Evolutionary conservation across 2,888 invertebrate genomes (phyloP), one percentile per base, ranked within the genome.

Genomic region (Galeopsomyia nigrocyanea): DNA sequence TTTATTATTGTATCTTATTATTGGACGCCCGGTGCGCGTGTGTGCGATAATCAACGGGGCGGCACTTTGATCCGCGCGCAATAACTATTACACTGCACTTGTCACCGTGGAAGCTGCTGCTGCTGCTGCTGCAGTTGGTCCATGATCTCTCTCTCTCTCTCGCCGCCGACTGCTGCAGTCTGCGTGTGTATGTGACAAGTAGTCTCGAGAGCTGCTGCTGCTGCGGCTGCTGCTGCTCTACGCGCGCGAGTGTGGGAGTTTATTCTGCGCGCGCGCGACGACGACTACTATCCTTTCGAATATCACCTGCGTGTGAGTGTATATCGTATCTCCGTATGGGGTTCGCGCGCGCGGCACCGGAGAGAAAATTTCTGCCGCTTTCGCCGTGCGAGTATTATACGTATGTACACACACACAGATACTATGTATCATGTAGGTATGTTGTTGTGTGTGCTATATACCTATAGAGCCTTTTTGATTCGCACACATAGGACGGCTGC

Each of bases 101-200:
- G 70, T 58, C 70, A 53, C 53, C 46, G 57, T 39, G 31, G 69
- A 49, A n/a, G 63, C 56, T 49, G 0, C 19, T 53, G 60, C 61
- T 62, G 31, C 10, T 51, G 53, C 57, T n/a, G 50, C 22, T 10
- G 17, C 47, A 1, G 55, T 57, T 46, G 67, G 64, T 67, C 68
- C 69, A 64, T 68, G 71, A 63, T 68, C 66, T 50, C 39, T 19
- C 53, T 61, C 58, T 68, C 66, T 50, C 39, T 19, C 53, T 61
- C 58, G 57, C 67, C 46, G 51, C 21, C 55, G 57, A 55, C 63
- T 67, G 67, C 62, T 63, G 26, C 61, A n/a, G n/a, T n/a, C n/a
- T n/a, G n/a, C 60, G 51, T 39, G 26, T 39, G 39, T 39, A 13
- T 47, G 61, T 68, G 71, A 57, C 68, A 65, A 26, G 53, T 39